Evolutionary conservation across 2,888 invertebrate species (phyloP).

Genomic region (Machimus rusticus): DNA sequence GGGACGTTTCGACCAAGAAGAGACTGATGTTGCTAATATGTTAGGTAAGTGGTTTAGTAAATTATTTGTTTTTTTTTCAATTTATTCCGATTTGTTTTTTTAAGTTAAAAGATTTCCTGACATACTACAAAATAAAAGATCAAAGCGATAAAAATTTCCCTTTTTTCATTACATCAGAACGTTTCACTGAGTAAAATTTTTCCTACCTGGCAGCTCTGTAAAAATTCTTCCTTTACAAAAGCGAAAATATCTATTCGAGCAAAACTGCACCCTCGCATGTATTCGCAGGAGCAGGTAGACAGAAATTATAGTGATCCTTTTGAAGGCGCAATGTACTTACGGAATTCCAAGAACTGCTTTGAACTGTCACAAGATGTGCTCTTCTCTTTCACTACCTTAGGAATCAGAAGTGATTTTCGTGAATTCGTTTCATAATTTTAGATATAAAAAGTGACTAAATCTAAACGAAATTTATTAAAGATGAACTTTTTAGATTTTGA

Average conservation of each 20-base stretch:
- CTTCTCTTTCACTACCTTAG: not conserved
- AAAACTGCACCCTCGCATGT: not conserved
- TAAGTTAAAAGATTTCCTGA: not conserved
- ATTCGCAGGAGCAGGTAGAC: not conserved
- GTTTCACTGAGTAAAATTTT: not conserved
- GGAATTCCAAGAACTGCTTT: not conserved
- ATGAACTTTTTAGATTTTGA: conserved; percentile 55
- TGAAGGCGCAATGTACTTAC: not conserved
- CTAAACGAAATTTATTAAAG: not conserved
- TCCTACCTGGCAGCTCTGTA: not conserved
- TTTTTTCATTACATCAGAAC: not conserved
- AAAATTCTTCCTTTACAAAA: not conserved
- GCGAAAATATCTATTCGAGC: not conserved
- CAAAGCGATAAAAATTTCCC: not conserved
- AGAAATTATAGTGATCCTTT: not conserved
- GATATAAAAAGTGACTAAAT: not conserved
- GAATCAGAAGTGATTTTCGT: not conserved
- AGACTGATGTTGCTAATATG: conserved; percentile 97
- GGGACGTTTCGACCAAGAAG: conserved; percentile 89
- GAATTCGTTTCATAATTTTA: not conserved
- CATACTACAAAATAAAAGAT: not conserved
- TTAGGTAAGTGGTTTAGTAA: conserved; percentile 67
- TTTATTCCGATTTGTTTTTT: too few species aligned
- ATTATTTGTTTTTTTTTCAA: not conserved
- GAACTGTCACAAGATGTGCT: not conserved